These are phyloP conservation scores for Catostomus latipinnis DNA, from an alignment of 2,797 vertebrate species.

Conservation along the genomic window DNA sequence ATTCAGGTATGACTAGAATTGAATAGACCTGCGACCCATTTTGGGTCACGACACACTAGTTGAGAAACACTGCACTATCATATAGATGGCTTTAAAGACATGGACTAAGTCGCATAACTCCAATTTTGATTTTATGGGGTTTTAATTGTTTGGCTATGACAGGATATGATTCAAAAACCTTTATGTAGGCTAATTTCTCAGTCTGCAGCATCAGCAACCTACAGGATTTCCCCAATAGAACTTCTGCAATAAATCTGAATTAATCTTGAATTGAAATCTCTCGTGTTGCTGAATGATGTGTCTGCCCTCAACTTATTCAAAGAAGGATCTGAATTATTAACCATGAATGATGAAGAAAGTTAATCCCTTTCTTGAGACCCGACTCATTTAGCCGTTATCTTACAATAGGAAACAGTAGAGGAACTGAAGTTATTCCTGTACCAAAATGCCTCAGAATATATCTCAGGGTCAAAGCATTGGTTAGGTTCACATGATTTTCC, in stretches of 20 bases:
- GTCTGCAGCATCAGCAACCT: slow-evolving; percentile 61
- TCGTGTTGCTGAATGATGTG: background rate
- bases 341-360: background rate
- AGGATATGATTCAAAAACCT: slow-evolving; percentile 57
- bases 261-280: background rate
- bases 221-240: slow-evolving; percentile 34
- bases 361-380: background rate
- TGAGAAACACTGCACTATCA: background rate
- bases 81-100: background rate
- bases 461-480: background rate
- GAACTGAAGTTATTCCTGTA: background rate
- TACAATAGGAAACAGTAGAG: background rate
- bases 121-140: background rate
- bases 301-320: background rate
- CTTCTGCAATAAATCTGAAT: background rate
- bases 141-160: slow-evolving; percentile 54
- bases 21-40: background rate
- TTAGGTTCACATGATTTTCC: background rate
- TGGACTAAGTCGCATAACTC: background rate
- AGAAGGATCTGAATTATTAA: background rate
- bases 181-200: slow-evolving; percentile 65
- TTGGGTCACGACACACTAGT: background rate
- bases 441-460: background rate
- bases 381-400: background rate
- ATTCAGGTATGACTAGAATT: too few species aligned